Evolutionary conservation across 2,113 vertebrate species (phyloP), one percentile per base, ranked within the genome.

Genomic region (Aviceda subcristata): DNA sequence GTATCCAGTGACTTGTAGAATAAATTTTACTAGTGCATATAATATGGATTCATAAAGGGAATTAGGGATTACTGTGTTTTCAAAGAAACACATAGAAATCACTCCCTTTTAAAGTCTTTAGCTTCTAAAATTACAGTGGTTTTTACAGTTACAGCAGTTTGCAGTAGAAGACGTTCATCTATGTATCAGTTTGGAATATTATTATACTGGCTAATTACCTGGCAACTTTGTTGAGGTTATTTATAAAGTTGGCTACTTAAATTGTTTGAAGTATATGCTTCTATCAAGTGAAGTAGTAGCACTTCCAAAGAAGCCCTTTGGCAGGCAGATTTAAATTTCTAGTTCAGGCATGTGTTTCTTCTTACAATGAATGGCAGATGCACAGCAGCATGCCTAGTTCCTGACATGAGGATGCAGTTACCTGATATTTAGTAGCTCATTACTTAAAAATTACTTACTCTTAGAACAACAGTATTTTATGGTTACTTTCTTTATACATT

Each of bases 401-500:
- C 55, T 62, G 11, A 76, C 69, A 74, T 1, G 8, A 74, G 74
- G 55, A 59, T 77, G 48, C 56, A 68, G 50, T 90, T 91, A 88
- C 67, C 41, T 92, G 77, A 50, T 39, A 56, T 90, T 63, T 36
- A 77, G 55, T 63, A 71, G 72, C 48, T 96, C 82, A 6, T 34
- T 85, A 67, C 34, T 90, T 88, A 45, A 6, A 72, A 45, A 56
- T 66, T 32, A 73, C 32, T 91, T 68, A 38, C 62, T 90, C 51
- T 91, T 97, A 80, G 59, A 69, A 90, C 90, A 81, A 57, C 55
- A 75, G 83, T 80, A 67, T 92, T 97, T 94, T 32, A 82, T 98
- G 97, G 98, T 98, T 98, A 98, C 97, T 96, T 63, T 97, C 88
- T 98, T 93, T 97, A 92, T 94, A 95, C 88, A 75, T 97, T 95